Conservation (phyloP, 2,797 vertebrate species). For the Poecilia wingei region DNA sequence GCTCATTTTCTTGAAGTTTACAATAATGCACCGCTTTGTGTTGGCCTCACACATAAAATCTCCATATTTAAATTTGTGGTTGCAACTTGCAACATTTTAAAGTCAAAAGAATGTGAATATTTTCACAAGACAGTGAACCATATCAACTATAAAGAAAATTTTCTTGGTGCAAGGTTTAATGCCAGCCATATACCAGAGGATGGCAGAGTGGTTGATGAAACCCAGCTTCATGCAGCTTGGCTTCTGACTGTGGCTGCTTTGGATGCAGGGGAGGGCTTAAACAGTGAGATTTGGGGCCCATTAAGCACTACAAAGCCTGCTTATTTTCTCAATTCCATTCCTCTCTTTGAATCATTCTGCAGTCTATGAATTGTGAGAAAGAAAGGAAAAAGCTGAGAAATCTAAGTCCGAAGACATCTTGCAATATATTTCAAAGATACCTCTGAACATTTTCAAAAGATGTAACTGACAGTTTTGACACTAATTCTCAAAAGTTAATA, state of each 20-base stretch:
- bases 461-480: slow-evolving; percentile 81
- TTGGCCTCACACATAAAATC: no score
- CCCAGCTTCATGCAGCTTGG: slow-evolving; percentile 60
- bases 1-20: neutral
- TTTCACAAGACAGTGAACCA: neutral
- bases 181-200: slow-evolving; percentile 77
- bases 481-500: slow-evolving; percentile 68
- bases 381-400: slow-evolving; percentile 70
- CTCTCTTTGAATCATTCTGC: slow-evolving; percentile 68
- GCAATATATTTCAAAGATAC: slow-evolving; percentile 77
- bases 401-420: slow-evolving; percentile 68
- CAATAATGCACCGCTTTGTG: no score
- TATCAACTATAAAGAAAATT: neutral
- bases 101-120: neutral
- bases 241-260: slow-evolving; percentile 62
- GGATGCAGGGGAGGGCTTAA: slow-evolving; percentile 69
- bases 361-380: slow-evolving; percentile 71
- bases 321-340: slow-evolving; percentile 74
- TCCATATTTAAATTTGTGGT: neutral
- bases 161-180: slow-evolving; percentile 48
- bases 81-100: neutral
- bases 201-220: slow-evolving; percentile 80
- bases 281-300: slow-evolving; percentile 71
- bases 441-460: slow-evolving; percentile 72
- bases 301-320: slow-evolving; percentile 76